These are phyloP conservation scores for Aspidiotus destructor DNA, from an alignment of 2,888 invertebrate species.

Conservation along the genomic window DNA sequence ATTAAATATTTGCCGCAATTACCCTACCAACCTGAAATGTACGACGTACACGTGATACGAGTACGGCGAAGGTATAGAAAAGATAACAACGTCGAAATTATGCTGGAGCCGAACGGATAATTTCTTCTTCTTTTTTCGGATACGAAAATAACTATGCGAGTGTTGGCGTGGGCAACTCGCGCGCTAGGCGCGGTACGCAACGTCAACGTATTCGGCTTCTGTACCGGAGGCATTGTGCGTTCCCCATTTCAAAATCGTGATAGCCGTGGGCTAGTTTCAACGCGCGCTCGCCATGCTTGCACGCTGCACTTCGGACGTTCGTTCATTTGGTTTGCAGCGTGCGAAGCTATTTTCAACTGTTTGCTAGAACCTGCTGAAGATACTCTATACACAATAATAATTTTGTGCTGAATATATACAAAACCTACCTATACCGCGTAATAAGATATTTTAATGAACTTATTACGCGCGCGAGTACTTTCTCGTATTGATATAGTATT, in stretches of 20 bases:
- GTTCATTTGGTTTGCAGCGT: slow-evolving; percentile 5
- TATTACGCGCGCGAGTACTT: background rate
- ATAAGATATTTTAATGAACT: background rate
- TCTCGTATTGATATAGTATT: background rate
- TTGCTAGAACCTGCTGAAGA: too few species aligned
- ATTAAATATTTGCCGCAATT: too few species aligned
- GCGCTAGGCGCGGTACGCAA: slow-evolving; percentile 6
- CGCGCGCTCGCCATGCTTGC: slow-evolving; percentile 21
- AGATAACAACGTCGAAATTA: too few species aligned
- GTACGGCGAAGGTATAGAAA: too few species aligned
- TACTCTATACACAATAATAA: too few species aligned
- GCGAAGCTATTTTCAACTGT: slow-evolving; percentile 1
- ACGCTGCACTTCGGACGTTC: slow-evolving; percentile 15
- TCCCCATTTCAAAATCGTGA: slow-evolving; percentile 29
- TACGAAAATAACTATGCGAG: slow-evolving; percentile 2
- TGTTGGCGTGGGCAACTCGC: slow-evolving; percentile 3
- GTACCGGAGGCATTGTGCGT: slow-evolving; percentile 27
- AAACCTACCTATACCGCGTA: too few species aligned
- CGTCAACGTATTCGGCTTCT: slow-evolving; percentile 21
- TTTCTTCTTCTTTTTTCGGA: background rate
- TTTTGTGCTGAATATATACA: too few species aligned
- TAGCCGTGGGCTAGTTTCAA: slow-evolving; percentile 14
- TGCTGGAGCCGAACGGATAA: background rate
- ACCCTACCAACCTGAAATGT: too few species aligned
- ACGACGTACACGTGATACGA: too few species aligned